phyloP scores from a whole-genome alignment of 2,888 invertebrate genomes.

The Actias luna region DNA sequence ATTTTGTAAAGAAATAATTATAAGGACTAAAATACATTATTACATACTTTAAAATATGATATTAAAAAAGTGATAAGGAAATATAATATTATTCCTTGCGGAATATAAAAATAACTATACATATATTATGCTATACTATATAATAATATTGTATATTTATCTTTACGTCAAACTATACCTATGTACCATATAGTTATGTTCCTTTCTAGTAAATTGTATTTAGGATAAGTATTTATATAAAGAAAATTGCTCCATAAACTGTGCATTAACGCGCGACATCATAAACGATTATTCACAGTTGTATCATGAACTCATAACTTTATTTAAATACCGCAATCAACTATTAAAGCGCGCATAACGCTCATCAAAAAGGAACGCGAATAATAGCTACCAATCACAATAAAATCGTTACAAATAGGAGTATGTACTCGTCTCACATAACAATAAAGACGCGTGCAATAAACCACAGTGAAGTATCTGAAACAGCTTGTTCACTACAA shows the following conservation, averaged over 20 bases:
- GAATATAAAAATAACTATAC: no score
- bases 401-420: conserved; percentile 20
- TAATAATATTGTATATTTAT: no score
- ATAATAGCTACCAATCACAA: conserved; percentile 32
- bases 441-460: conserved; percentile 44
- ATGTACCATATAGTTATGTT: no score
- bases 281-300: conserved; percentile 42
- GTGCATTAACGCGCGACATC: conserved; percentile 32
- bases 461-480: conserved; percentile 15
- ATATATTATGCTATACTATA: no score
- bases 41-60: no score
- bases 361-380: conserved; percentile 22
- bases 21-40: no score
- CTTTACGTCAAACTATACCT: no score
- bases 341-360: not conserved
- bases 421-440: conserved; percentile 21
- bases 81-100: no score
- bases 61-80: no score
- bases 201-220: no score
- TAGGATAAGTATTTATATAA: conserved; percentile 31
- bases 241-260: conserved; percentile 48
- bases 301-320: not conserved
- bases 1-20: no score
- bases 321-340: not conserved
- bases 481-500: not conserved